A percentile compares a stretch with the other conserved stretches of the same genome.
phyloP scores from a whole-genome alignment of 1,140 invertebrate species.

The Doryteuthis pealeii region DNA sequence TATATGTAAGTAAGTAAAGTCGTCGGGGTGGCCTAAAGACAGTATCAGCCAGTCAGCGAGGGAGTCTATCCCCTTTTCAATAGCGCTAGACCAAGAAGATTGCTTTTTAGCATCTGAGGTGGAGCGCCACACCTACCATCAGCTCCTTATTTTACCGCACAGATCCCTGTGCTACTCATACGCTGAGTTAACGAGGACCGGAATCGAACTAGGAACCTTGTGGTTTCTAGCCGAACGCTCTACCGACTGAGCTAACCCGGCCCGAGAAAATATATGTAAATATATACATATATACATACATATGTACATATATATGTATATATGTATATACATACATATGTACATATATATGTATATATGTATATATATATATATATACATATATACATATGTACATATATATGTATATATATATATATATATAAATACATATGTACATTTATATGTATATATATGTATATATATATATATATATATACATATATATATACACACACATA shows the following conservation, averaged over 20 bases:
- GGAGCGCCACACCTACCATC: too few species aligned
- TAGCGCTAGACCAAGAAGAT: too few species aligned
- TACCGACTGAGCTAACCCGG: too few species aligned
- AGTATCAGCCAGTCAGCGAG: too few species aligned
- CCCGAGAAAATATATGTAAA: neutral
- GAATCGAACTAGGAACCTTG: neutral
- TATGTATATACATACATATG: neutral
- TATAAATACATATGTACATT: neutral
- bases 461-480: neutral
- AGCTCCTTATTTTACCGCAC: too few species aligned
- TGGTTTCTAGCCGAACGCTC: neutral
- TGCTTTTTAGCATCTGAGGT: too few species aligned
- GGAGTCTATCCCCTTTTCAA: too few species aligned
- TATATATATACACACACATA: neutral
- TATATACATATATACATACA: neutral
- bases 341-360: neutral
- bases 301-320: neutral
- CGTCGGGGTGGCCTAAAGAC: too few species aligned
- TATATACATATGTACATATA: neutral
- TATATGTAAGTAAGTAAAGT: too few species aligned
- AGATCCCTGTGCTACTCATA: too few species aligned
- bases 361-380: neutral
- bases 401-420: neutral
- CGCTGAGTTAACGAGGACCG: neutral
- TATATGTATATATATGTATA: neutral